Base-by-base conservation (phyloP, 2,113 vertebrate species). In the Bagarius yarrelli region DNA sequence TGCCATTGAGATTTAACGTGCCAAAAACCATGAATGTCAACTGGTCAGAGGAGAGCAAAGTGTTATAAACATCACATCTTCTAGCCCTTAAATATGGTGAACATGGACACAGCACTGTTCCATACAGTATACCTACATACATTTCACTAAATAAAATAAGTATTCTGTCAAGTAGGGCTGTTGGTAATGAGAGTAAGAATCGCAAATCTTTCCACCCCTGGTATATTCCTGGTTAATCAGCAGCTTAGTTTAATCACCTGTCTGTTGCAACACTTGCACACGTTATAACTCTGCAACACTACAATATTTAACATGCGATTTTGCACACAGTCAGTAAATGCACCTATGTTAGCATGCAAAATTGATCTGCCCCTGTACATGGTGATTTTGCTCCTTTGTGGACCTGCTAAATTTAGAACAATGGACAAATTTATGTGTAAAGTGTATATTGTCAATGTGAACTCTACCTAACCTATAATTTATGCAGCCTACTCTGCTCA, bases 81-180 rank as follows among this genome's bases (percentile, higher is more conserved):
- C 77, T 13, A n/a, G n/a, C n/a, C 30, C 21, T 5, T 12, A 25
- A 30, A 5, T 25, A 16, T 8, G 75, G 16, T 77, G 8, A 50
- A 21, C 30, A 67, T 67, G 27, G 21, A 78, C 18, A 36, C 32
- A 23, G 34, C 47, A 66, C 19, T 53, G 50, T 21, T 6, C 27
- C 25, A 9, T 55, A 30, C 47, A 64, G 47, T 78, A 79, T 57
- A 70, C 15, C 34, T 13, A 21, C 6, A 25, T n/a, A 80, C 14
- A 13, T 70, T 71, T 80, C 16, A n/a, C 36, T n/a, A 57, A 14
- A 53, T 13, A 40, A 25, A 60, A 13, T 8, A 71, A 57, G 32
- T 32, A 71, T 18, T 27, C 70, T 72, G 57, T 73, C 79, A 72
- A 60, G 55, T 55, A 67, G 47, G 47, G 25, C 73, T 40, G 32